These are phyloP conservation scores for Dasyornis broadbenti DNA, from an alignment of 2,113 vertebrate genomes.

Conservation along the genomic window DNA sequence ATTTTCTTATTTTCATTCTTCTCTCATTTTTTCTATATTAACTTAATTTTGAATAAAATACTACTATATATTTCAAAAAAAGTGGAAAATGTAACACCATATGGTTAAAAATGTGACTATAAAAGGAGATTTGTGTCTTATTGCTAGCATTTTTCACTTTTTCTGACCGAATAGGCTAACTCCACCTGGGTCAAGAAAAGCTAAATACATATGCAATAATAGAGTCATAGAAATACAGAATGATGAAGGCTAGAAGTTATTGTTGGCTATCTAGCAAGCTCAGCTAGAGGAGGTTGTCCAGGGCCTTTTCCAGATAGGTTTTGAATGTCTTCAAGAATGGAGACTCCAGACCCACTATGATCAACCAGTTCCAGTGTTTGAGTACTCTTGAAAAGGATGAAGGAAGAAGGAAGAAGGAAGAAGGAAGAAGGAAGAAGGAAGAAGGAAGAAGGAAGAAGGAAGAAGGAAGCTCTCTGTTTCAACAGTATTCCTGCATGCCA, in stretches of 20 bases:
- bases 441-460: too few relatives aligned
- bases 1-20: not conserved
- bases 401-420: too few relatives aligned
- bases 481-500: not conserved
- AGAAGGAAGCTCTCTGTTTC: not conserved
- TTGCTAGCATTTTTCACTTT: not conserved
- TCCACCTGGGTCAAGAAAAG: not conserved
- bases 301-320: not conserved
- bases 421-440: too few relatives aligned
- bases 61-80: not conserved
- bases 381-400: too few relatives aligned
- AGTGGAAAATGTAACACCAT: not conserved
- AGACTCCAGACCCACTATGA: not conserved
- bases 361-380: not conserved
- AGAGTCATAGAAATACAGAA: not conserved
- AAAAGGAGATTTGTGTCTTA: not conserved
- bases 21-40: not conserved
- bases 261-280: not conserved
- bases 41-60: not conserved
- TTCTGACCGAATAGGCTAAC: not conserved
- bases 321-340: not conserved
- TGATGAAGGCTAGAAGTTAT: not conserved
- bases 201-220: not conserved
- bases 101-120: not conserved
- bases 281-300: not conserved